Conservation (phyloP, 2,888 invertebrate genomes). For the Petrophora chlorosata region DNA sequence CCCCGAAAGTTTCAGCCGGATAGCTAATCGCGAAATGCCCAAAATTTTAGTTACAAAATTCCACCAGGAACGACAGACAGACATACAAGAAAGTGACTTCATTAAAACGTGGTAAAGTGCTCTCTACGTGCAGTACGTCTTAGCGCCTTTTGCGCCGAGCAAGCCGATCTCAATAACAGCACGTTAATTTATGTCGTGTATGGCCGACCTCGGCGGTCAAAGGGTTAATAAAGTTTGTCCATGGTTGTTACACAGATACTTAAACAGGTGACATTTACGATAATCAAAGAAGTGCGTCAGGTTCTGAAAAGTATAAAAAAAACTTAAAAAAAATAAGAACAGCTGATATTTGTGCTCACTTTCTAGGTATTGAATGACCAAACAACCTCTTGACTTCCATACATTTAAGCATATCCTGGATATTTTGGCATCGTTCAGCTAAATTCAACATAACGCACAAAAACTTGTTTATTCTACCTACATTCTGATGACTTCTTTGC, state of each 20-base stretch:
- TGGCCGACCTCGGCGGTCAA: slow-evolving; percentile 13
- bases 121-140: too few relatives aligned
- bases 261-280: neutral
- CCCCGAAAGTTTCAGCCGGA: too few relatives aligned
- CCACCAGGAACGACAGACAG: too few relatives aligned
- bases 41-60: too few relatives aligned
- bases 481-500: slow-evolving; percentile 47
- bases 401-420: slow-evolving; percentile 39
- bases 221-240: neutral
- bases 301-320: neutral
- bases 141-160: too few relatives aligned
- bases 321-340: slow-evolving; percentile 1
- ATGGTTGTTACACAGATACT: neutral
- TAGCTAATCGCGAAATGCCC: too few relatives aligned
- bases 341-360: slow-evolving; percentile 42
- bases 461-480: slow-evolving; percentile 41
- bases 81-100: too few relatives aligned
- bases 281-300: slow-evolving; percentile 6
- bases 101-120: too few relatives aligned
- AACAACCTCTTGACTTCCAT: slow-evolving; percentile 40
- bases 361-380: slow-evolving; percentile 39
- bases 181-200: too few relatives aligned
- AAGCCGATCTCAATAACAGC: too few relatives aligned
- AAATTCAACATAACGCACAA: slow-evolving; percentile 39
- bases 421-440: slow-evolving; percentile 42